Percentiles rank a stretch among this genome's conserved stretches.
These are phyloP conservation scores for Herminia tarsipennalis DNA, from an alignment of 2,888 invertebrate genomes.

Conservation along the genomic window DNA sequence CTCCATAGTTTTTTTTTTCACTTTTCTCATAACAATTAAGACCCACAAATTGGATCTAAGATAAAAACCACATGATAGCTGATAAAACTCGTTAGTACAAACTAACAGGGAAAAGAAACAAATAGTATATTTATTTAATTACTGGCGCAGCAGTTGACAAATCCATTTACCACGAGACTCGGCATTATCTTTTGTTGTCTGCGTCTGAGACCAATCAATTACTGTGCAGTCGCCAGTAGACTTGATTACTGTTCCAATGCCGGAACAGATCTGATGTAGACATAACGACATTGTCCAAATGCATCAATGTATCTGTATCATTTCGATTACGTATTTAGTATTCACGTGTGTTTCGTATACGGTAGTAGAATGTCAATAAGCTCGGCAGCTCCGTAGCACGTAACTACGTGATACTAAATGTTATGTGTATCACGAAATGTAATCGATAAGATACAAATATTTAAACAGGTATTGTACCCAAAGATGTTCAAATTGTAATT, in stretches of 20 bases:
- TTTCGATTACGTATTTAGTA: constrained; percentile 39
- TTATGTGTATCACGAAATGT: constrained; percentile 31
- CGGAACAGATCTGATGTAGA: constrained; percentile 54
- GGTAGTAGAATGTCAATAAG: constrained; percentile 32
- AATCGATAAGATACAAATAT: constrained; percentile 29
- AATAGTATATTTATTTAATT: constrained; percentile 77
- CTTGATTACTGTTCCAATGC: constrained; percentile 74
- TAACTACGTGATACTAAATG: constrained; percentile 25
- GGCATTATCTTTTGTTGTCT: constrained; percentile 81
- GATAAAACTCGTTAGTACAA: constrained; percentile 57
- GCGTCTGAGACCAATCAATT: constrained; percentile 80
- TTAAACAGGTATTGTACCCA: too few relatives aligned
- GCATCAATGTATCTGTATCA: constrained; percentile 43
- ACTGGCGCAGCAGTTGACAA: constrained; percentile 78
- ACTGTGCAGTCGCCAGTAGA: constrained; percentile 63
- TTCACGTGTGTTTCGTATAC: constrained; percentile 35
- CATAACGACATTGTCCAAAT: constrained; percentile 52
- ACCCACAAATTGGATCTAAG: constrained; percentile 17
- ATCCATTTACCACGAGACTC: constrained; percentile 73
- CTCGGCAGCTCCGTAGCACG: constrained; percentile 20
- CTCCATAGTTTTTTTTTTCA: too few relatives aligned
- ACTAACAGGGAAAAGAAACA: constrained; percentile 55
- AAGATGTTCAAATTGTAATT: too few relatives aligned
- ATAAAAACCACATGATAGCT: constrained; percentile 44
- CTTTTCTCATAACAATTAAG: too few relatives aligned